Percentiles rank a stretch among this genome's conserved stretches.
Evolutionary conservation across 2,888 invertebrate species (phyloP).

Genomic region (Drosophila setosimentum): DNA sequence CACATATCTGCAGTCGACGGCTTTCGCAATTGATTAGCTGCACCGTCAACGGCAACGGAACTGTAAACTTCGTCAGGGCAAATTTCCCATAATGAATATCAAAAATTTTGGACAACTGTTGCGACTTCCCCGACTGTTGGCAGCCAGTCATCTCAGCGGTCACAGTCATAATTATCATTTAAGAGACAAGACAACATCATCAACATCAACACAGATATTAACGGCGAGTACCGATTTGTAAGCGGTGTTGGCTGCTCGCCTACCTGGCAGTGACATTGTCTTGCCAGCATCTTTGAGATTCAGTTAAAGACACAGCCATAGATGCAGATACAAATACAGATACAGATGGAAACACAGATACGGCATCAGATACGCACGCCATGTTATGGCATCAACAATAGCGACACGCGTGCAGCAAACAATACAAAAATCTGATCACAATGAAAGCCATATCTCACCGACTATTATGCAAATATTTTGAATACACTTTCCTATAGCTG

Average conservation of each 20-base stretch:
- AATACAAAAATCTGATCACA: neutral
- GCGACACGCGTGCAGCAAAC: slow-evolving; percentile 5
- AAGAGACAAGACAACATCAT: slow-evolving; percentile 14
- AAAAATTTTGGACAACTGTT: slow-evolving; percentile 27
- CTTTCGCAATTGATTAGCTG: slow-evolving; percentile 42
- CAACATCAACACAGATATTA: slow-evolving; percentile 20
- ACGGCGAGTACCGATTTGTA: neutral
- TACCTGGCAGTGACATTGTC: slow-evolving; percentile 49
- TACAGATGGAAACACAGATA: slow-evolving; percentile 7
- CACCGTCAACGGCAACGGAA: slow-evolving; percentile 17
- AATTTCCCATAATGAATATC: slow-evolving; percentile 29
- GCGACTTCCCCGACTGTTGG: slow-evolving; percentile 12
- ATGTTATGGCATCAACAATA: slow-evolving; percentile 11
- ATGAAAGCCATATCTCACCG: neutral
- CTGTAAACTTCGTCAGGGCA: slow-evolving; percentile 9
- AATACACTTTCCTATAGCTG: neutral
- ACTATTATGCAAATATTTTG: slow-evolving; percentile 1
- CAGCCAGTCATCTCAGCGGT: slow-evolving; percentile 27
- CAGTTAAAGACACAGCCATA: slow-evolving; percentile 6
- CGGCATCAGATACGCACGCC: neutral
- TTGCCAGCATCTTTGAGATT: slow-evolving; percentile 20
- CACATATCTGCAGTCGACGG: slow-evolving; percentile 24
- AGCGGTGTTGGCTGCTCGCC: slow-evolving; percentile 3
- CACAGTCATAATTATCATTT: slow-evolving; percentile 22
- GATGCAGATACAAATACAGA: slow-evolving; percentile 6